These are phyloP conservation scores for Pelosia muscerda DNA, from an alignment of 2,888 invertebrate species.

Conservation along the genomic window DNA sequence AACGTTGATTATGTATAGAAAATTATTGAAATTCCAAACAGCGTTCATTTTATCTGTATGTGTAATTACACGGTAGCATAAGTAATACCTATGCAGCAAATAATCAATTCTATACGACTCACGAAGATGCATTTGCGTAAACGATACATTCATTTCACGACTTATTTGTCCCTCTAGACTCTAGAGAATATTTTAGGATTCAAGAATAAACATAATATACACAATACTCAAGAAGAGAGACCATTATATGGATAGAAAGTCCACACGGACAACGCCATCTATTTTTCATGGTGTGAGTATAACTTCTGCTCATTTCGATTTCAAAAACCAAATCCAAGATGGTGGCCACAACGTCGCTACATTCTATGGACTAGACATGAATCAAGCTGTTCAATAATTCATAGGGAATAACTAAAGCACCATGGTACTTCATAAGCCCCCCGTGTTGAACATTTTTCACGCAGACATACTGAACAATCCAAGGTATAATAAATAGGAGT, in stretches of 20 bases:
- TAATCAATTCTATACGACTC: constrained; percentile 61
- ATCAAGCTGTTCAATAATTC: constrained; percentile 82
- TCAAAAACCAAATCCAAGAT: constrained; percentile 63
- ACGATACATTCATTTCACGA: constrained; percentile 63
- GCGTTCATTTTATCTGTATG: constrained; percentile 48
- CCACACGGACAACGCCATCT: constrained; percentile 46
- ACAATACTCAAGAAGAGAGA: constrained; percentile 26
- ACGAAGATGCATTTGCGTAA: constrained; percentile 64
- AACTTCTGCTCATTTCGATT: constrained; percentile 54
- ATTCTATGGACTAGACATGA: constrained; percentile 71
- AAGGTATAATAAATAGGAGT: constrained; percentile 66
- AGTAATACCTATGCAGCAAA: constrained; percentile 56
- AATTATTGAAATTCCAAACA: constrained; percentile 51
- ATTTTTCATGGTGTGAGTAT: constrained; percentile 46
- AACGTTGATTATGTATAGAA: constrained; percentile 33
- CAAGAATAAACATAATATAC: constrained; percentile 43
- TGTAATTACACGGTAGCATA: constrained; percentile 56
- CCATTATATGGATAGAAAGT: constrained; percentile 34
- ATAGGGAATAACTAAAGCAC: constrained; percentile 75
- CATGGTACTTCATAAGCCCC: constrained; percentile 70
- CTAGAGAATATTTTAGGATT: constrained; percentile 46
- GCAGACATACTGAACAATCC: constrained; percentile 64
- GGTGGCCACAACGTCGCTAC: constrained; percentile 56
- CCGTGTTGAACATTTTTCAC: constrained; percentile 82
- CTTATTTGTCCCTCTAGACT: constrained; percentile 54